Conservation (phyloP, 2,888 invertebrate species). For the Leistus spinibarbis region DNA sequence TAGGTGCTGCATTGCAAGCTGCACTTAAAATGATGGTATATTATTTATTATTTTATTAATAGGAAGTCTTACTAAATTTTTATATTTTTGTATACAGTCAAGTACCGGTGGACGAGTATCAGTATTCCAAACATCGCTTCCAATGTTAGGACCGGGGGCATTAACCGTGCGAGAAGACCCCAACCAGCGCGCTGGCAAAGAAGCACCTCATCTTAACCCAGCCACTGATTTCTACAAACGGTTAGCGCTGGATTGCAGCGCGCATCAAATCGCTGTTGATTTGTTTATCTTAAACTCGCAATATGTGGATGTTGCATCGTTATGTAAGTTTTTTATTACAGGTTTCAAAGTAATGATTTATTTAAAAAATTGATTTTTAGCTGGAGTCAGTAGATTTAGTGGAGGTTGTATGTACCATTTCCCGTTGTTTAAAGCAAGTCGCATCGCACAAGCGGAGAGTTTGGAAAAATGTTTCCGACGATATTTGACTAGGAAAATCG, state of each 20-base stretch:
- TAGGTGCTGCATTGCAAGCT: constrained; percentile 92
- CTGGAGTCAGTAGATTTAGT: constrained; percentile 93
- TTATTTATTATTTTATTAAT: constrained; percentile 9
- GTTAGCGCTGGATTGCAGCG: constrained; percentile 93
- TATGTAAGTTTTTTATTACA: constrained; percentile 68
- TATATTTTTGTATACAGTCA: constrained; percentile 60
- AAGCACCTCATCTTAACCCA: constrained; percentile 87
- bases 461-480: constrained; percentile 80
- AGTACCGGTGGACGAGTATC: constrained; percentile 94
- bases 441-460: constrained; percentile 72
- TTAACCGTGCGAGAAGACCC: constrained; percentile 88
- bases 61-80: not conserved
- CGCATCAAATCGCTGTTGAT: constrained; percentile 95
- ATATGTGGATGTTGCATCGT: constrained; percentile 92
- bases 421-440: constrained; percentile 80
- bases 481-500: constrained; percentile 95
- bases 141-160: constrained; percentile 87
- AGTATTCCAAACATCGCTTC: constrained; percentile 90
- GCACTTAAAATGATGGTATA: constrained; percentile 88
- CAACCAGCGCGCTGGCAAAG: constrained; percentile 79
- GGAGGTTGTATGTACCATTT: constrained; percentile 93
- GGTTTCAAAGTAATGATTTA: constrained; percentile 2
- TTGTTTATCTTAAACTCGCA: constrained; percentile 91
- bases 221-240: constrained; percentile 98
- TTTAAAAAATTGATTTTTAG: constrained; percentile 54